Conservation (phyloP, 2,113 vertebrate genomes). For the Larimichthys polyactis region DNA sequence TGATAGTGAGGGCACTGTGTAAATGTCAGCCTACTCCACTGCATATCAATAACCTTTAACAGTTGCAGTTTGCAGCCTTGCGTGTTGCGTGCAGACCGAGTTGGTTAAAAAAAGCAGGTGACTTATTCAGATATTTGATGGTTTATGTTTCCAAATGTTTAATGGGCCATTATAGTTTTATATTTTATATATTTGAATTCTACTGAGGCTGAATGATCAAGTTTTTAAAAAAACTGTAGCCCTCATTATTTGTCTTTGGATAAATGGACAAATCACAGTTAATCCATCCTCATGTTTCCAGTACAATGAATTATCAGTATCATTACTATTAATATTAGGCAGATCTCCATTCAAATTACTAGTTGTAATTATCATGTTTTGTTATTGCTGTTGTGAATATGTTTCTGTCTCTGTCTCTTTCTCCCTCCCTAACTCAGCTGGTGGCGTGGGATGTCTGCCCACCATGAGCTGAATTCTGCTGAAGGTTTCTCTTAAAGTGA, state of each 20-base stretch:
- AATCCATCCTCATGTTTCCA: not conserved
- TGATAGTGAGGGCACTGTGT: conserved; percentile 40
- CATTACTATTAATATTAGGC: too few relatives aligned
- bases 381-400: too few relatives aligned
- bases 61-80: conserved; percentile 6
- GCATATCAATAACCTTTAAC: conserved; percentile 66
- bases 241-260: not conserved
- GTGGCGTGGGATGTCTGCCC: too few relatives aligned
- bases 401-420: too few relatives aligned
- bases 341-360: too few relatives aligned
- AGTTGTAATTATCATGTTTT: too few relatives aligned
- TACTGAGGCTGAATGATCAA: not conserved
- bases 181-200: too few relatives aligned
- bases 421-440: too few relatives aligned
- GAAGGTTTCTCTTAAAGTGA: too few relatives aligned
- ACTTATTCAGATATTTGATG: conserved; percentile 1
- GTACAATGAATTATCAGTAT: not conserved
- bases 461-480: too few relatives aligned
- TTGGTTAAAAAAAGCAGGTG: not conserved
- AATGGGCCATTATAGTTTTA: not conserved
- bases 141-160: not conserved
- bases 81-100: not conserved
- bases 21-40: conserved; percentile 63
- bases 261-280: not conserved
- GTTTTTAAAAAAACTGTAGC: too few relatives aligned